These are phyloP conservation scores for Oryzias dopingdopingensis DNA, from an alignment of 2,797 vertebrate genomes.

Conservation along the genomic window DNA sequence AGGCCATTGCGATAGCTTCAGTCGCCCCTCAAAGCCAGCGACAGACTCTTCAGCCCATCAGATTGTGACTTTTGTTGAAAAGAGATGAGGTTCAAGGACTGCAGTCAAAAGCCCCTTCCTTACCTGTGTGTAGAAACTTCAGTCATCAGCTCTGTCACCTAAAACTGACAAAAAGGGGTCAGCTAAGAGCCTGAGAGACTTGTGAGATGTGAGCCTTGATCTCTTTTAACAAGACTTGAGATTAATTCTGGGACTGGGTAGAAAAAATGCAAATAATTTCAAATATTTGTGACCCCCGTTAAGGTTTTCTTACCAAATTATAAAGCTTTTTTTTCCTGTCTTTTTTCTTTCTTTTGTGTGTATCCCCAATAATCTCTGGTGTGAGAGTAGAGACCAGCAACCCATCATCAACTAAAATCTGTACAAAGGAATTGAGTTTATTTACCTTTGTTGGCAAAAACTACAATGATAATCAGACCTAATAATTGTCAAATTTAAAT, in stretches of 20 bases:
- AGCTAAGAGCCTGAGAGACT: conserved; percentile 34
- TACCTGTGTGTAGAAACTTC: conserved; percentile 33
- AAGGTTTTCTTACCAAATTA: conserved; percentile 38
- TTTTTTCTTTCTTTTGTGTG: conserved; percentile 38
- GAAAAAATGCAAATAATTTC: conserved; percentile 26
- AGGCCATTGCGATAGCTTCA: conserved; percentile 46
- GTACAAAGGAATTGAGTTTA: conserved; percentile 23
- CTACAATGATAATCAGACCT: conserved; percentile 47
- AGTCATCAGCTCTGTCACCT: conserved; percentile 32
- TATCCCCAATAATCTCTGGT: conserved; percentile 54
- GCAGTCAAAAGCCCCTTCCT: conserved; percentile 34
- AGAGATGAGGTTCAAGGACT: conserved; percentile 31
- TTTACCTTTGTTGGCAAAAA: conserved; percentile 29
- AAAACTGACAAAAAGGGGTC: conserved; percentile 29
- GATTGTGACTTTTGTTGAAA: conserved; percentile 26
- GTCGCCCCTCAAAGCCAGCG: conserved; percentile 49
- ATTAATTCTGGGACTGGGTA: conserved; percentile 18
- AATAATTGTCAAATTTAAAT: conserved; percentile 21
- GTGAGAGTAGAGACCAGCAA: conserved; percentile 51
- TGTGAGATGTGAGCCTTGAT: conserved; percentile 40
- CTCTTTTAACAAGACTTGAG: conserved; percentile 36
- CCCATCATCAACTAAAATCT: conserved; percentile 26
- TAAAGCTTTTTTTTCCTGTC: conserved; percentile 9
- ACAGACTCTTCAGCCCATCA: conserved; percentile 35
- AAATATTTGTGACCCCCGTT: conserved; percentile 31